A percentile compares a stretch with the other conserved stretches of the same genome.
Conservation (phyloP, 2,888 invertebrate genomes). For the Mythimna impura region DNA sequence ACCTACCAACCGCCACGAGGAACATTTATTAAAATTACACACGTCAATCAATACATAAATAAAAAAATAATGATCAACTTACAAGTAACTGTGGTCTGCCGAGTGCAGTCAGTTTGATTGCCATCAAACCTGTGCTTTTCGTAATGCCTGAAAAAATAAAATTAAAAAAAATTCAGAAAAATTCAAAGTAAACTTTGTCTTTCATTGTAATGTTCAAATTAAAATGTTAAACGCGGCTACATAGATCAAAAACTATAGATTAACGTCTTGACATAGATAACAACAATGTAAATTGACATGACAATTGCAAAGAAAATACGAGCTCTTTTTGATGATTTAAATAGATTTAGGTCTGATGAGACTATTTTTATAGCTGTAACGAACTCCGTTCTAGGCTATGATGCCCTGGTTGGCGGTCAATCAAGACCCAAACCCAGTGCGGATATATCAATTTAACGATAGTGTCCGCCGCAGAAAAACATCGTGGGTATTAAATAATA, state of each 20-base stretch:
- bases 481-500: constrained; percentile 10
- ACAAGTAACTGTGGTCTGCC: constrained; percentile 99
- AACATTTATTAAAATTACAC: too few species aligned
- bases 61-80: constrained; percentile 79
- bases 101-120: constrained; percentile 98
- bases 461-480: constrained; percentile 25
- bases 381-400: constrained; percentile 19
- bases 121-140: constrained; percentile 98
- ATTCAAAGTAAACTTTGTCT: background rate
- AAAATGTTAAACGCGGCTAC: background rate
- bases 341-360: background rate
- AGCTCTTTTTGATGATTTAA: background rate
- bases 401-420: constrained; percentile 27
- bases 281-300: background rate
- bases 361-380: background rate
- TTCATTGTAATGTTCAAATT: background rate
- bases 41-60: background rate
- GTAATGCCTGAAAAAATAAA: constrained; percentile 93
- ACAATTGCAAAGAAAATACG: background rate
- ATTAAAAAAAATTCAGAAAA: background rate
- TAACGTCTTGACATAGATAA: constrained; percentile 14
- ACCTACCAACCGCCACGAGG: too few species aligned
- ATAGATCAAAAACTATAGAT: background rate
- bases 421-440: constrained; percentile 21
- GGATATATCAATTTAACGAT: constrained; percentile 44